Evolutionary conservation across 2,113 vertebrate genomes (phyloP), one percentile per base, ranked within the genome.

Genomic region (Python bivittatus): DNA sequence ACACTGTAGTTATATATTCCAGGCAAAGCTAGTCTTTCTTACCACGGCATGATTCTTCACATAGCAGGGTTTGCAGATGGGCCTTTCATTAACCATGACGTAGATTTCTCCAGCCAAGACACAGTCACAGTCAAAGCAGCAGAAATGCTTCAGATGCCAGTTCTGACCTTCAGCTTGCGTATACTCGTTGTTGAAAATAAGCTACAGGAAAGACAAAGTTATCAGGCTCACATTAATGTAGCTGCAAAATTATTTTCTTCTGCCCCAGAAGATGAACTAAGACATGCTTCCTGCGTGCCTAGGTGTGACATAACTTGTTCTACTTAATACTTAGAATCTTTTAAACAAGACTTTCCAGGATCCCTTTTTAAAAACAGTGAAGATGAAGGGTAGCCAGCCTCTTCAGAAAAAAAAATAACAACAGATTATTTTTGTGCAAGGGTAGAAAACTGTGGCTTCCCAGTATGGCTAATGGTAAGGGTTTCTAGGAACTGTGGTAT

Each of bases 81-180:
- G 99, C 88, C 99, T 99, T 91, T 99, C 98, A 0, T 97, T 98
- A 97, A 99, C 98, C 97, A 99, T 99, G 33, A 99, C 98, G 0
- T 99, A 99, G 22, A 99, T 99, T 92, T 99, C 98, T 64, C 99
- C 99, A 23, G 99, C 99, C 56, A 99, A 97, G 90, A 99, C 97
- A 22, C 97, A 98, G 94, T 99, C 99, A 58, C 99, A 99, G n/a
- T 99, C 99, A 91, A 99, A 99, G 88, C 99, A 99, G 97, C 99
- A 99, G 97, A 99, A 99, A 94, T 99, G 99, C 93, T 99, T 99
- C 97, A 99, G 98, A 88, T 99, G 99, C 99, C 99, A 99, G 92
- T 98, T 99, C 86, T 99, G 99, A 60, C 98, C 98, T 96, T 99
- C 99, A 0, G 99, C 99, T 92, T 99, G 99, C 58, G 99, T 99